Evolutionary conservation across 2,888 invertebrate genomes (phyloP).

Genomic region (Rotaria socialis): DNA sequence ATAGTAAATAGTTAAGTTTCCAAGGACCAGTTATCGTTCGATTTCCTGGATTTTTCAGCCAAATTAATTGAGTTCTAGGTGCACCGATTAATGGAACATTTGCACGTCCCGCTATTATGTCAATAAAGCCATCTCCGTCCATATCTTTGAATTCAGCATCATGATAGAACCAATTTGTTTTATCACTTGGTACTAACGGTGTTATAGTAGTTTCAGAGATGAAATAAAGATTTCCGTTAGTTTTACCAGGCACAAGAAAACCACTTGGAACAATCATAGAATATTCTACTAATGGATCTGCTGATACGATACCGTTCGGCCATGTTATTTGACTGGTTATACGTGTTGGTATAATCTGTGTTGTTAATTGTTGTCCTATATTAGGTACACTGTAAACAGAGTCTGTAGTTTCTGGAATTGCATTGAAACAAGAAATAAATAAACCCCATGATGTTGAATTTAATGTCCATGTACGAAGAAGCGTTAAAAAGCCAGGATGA

Average conservation of each 20-base stretch:
- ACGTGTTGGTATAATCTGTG: not conserved
- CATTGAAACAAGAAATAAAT: slow-evolving; percentile 32
- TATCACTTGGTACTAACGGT: not conserved
- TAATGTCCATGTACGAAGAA: slow-evolving; percentile 1
- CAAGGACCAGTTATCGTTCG: slow-evolving; percentile 48
- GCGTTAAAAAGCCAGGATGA: not conserved
- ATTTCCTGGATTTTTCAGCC: slow-evolving; percentile 51
- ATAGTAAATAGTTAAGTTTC: slow-evolving; percentile 49
- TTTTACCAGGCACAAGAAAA: slow-evolving; percentile 46
- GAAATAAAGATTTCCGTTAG: slow-evolving; percentile 48
- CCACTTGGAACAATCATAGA: not conserved
- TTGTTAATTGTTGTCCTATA: not conserved
- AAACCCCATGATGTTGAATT: slow-evolving; percentile 22
- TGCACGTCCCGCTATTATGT: not conserved
- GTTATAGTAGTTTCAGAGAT: slow-evolving; percentile 5
- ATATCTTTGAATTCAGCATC: slow-evolving; percentile 8
- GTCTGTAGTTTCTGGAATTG: slow-evolving; percentile 40
- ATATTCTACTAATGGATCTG: not conserved
- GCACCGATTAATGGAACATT: slow-evolving; percentile 46
- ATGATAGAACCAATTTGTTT: slow-evolving; percentile 7
- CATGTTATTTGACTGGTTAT: slow-evolving; percentile 30
- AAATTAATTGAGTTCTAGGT: slow-evolving; percentile 50
- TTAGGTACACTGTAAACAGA: slow-evolving; percentile 31
- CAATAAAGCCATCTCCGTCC: slow-evolving; percentile 6
- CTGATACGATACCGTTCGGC: slow-evolving; percentile 46